Base-by-base conservation (phyloP, 2,113 vertebrate genomes). In the Irena cyanogastra region DNA sequence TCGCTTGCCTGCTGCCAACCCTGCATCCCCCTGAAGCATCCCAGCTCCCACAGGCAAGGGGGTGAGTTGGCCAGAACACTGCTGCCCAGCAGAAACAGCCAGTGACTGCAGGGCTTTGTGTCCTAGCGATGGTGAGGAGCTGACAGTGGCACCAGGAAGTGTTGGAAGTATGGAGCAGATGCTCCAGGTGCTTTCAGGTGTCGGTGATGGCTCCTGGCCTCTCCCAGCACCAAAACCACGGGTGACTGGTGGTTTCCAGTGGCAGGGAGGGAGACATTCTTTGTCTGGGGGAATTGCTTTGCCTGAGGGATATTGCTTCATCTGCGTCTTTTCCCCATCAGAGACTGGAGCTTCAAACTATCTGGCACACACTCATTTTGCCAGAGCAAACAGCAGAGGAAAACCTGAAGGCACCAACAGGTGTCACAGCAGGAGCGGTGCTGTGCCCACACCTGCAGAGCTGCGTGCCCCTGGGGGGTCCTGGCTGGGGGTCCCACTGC, bases 91-190 rank as follows among this genome's bases (percentile, higher is more conserved):
- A 72, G 44, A 28, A 81, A 63, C 1, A 7, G 42, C 15, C 3
- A 2, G 23, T 1, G 3, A 15, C 26, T 31, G 31, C 61, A 66
- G 39, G 4, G 5, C 14, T 13, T n/a, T 44, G 63, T 72, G 72
- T 21, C 23, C 37, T 27, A 41, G 41, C 0, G 0, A 80, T 13
- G 50, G 21, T 1, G 0, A 70, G 26, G 39, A 92, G 65, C 24
- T 0, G 0, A 20, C 2, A 2, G 27, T 0, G 11, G 49, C 75
- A 83, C n/a, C 0, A 0, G 31, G 47, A 81, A 37, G 18, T 50
- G n/a, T 13, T 31, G 6, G 13, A 64, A 60, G 37, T 13, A 44
- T 0, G 0, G 28, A 21, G 11, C 0, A 1, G 66, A 53, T 74
- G 45, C 37, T 75, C 18, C 74, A 35, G 41, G 33, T 53, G 39